Base-by-base conservation (phyloP, 53 echinoderm and acorn worm genomes). In the Henricia sp. region DNA sequence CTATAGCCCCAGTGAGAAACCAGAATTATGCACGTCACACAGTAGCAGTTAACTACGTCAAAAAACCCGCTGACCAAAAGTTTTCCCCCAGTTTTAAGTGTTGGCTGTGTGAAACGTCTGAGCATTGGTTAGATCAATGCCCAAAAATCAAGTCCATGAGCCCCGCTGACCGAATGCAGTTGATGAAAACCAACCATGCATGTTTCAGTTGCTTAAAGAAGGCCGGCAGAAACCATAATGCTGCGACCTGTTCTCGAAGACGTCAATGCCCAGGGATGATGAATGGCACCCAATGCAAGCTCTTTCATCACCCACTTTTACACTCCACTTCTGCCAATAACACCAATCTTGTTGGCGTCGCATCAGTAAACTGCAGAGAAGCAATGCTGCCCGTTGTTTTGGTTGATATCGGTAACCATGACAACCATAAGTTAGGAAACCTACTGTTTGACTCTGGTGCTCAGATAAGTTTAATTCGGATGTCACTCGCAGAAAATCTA, bases 161-260 rank as follows among this genome's bases (percentile, higher is more conserved):
- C 20, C 70, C 37, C 20, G 37, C 12, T 38, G 39, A 37, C 3
- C 37, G 70, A 27, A 20, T 69, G 5, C 3, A 37, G 70, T 4
- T 60, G 27, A 20, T 26, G 4, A 60, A 20, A 30, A 32, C 25
- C 10, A 60, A 60, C 28, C 60, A 60, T 60, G 60, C 28, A 27
- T 93, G 91, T 37, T 93, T 77, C 75, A 85, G 85, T 42, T 93
- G 93, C 70, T 86, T 93, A 12, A 93, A 91, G 42, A 84, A 58
- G 30, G 93, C 88, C 16, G 88, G 88, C 0, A 90, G 23, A 59
- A 66, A 73, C 23, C 90, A 93, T 27, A 52, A 37, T 17, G 52
- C 90, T 46, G 10, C 33, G 23, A 88, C 77, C n/a, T 90, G 87
- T 39, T 77, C 46, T 2, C 52, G 62, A 29, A 75, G 73, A 56